Evolutionary conservation across 1,140 invertebrate genomes (phyloP), one percentile per base, ranked within the genome.

Genomic region (Triops cancriformis): DNA sequence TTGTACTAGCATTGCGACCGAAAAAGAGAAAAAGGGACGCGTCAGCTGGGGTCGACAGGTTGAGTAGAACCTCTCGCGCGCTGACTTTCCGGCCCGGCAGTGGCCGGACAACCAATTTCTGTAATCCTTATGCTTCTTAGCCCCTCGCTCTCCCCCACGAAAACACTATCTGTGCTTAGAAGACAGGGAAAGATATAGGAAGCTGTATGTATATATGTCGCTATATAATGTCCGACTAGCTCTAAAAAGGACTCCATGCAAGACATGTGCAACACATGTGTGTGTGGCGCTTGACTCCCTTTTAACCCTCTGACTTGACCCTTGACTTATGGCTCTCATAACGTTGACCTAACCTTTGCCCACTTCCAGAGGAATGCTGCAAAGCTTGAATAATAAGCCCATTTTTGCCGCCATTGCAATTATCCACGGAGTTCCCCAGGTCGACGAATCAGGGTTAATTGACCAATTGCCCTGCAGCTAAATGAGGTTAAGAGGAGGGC

Each of bases 281-380:
- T 45, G 43, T 64, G 51, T 64, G 51, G 51, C n/a, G 51, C 51
- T 64, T 64, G 51, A 64, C 51, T 23, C 51, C 51, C 23, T 64
- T 64, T 64, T 64, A 64, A 64, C 51, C n/a, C 51, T 64, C 51
- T 64, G 51, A 64, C 51, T 64, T 64, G 51, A 64, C 51, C 51
- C 51, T 64, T 64, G 51, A 64, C 51, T 64, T 64, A 64, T 23
- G 51, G 51, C 51, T 64, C 51, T 64, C 51, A 64, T 64, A 64
- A 10, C 51, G 51, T 64, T 64, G 51, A 64, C 51, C 51, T 64
- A 64, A 64, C 51, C 51, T 64, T 64, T 64, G 51, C 51, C 51
- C 51, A 64, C 51, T 64, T 37, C 9, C 18, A 23, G 5, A 64
- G 14, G 51, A 10, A 64, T 64, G 51, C 7, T n/a, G 23, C 51